phyloP scores from a whole-genome alignment of 1,140 invertebrate species.

The Dolichoris vasculosae region DNA sequence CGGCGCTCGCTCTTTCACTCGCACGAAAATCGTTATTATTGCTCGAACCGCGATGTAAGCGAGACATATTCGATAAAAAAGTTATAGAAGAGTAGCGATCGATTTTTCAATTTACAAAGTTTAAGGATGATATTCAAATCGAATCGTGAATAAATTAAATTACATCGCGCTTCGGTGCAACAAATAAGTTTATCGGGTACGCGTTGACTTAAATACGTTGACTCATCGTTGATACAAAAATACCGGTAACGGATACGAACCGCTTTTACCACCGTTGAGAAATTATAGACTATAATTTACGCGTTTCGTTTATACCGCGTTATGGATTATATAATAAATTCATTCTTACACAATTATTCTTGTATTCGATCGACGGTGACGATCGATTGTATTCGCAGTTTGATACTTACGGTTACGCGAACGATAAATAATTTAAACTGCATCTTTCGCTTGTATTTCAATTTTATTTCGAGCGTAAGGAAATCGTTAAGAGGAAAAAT shows the following conservation, averaged over 20 bases:
- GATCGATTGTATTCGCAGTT: background rate
- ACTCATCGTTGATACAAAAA: constrained; percentile 16
- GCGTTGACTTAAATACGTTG: background rate
- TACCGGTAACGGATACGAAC: constrained; percentile 1
- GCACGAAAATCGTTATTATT: background rate
- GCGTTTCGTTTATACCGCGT: background rate
- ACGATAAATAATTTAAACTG: background rate
- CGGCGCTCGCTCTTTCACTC: background rate
- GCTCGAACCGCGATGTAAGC: constrained; percentile 5
- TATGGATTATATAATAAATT: background rate
- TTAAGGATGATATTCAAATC: background rate
- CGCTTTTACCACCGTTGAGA: background rate
- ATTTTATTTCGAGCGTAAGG: background rate
- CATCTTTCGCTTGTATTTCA: background rate
- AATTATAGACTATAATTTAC: too few relatives aligned
- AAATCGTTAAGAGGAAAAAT: background rate
- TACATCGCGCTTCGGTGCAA: background rate
- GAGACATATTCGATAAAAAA: constrained; percentile 6
- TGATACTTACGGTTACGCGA: background rate
- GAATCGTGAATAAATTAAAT: constrained; percentile 7
- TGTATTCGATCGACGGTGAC: too few relatives aligned
- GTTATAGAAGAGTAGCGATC: background rate
- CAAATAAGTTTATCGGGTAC: constrained; percentile 2
- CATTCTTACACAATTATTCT: too few relatives aligned
- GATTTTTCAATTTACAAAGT: background rate